phyloP scores from a whole-genome alignment of 1,140 invertebrate species.

The Potamilus streckersoni region DNA sequence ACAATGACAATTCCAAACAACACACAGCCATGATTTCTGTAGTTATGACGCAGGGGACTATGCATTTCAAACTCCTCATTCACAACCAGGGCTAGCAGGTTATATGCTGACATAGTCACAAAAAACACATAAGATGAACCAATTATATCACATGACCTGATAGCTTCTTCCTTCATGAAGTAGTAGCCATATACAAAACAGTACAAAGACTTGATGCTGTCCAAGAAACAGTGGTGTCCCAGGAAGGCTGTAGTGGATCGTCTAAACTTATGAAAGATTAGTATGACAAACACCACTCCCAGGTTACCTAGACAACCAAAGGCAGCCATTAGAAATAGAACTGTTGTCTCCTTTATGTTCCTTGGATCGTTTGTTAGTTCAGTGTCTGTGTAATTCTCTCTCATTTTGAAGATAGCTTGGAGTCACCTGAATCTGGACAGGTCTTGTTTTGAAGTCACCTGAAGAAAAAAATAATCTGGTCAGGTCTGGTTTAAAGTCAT shows the following conservation, averaged over 20 bases:
- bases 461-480: no score
- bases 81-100: conserved; percentile 89
- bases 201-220: conserved; percentile 52
- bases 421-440: no score
- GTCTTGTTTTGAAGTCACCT: no score
- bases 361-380: no score
- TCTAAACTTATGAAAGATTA: conserved; percentile 48
- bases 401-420: no score
- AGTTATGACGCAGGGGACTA: conserved; percentile 57
- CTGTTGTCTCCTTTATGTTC: no score
- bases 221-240: conserved; percentile 60
- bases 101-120: conserved; percentile 90
- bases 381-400: no score
- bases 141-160: conserved; percentile 88
- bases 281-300: conserved; percentile 82
- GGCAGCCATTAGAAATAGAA: conserved; percentile 72
- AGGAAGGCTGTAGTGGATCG: conserved; percentile 57
- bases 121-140: conserved; percentile 90
- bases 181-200: conserved; percentile 72
- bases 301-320: conserved; percentile 87
- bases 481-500: no score
- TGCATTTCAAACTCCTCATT: conserved; percentile 91
- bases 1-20: conserved; percentile 93
- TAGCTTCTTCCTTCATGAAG: conserved; percentile 84
- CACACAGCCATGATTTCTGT: conserved; percentile 77